phyloP scores from a whole-genome alignment of 1,140 invertebrate genomes.

The Habropoda laboriosa region DNA sequence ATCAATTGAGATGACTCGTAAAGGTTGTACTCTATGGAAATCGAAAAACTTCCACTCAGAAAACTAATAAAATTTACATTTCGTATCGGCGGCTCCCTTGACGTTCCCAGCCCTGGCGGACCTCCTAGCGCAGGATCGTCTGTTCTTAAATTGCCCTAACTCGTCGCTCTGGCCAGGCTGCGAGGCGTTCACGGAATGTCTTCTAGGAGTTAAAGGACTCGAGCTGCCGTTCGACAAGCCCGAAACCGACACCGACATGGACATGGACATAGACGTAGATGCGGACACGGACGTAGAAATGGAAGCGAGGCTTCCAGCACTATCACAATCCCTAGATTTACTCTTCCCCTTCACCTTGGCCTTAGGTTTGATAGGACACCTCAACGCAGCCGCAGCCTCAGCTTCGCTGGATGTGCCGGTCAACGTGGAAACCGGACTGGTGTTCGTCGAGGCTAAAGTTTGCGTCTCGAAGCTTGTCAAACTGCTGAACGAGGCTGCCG shows the following conservation, averaged over 20 bases:
- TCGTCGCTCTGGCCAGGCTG: constrained; percentile 85
- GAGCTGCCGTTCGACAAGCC: constrained; percentile 89
- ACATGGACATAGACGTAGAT: constrained; percentile 90
- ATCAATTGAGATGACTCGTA: no score
- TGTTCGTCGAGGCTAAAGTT: constrained; percentile 88
- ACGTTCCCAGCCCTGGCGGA: constrained; percentile 87
- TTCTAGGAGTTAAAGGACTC: constrained; percentile 88
- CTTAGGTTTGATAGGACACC: constrained; percentile 82
- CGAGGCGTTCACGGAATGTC: constrained; percentile 90
- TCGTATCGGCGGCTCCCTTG: constrained; percentile 83
- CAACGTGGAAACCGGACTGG: constrained; percentile 93
- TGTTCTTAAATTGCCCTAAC: constrained; percentile 86
- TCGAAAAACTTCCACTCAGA: no score
- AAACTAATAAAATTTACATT: constrained; percentile 80
- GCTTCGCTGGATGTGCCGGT: constrained; percentile 89
- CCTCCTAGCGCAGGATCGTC: constrained; percentile 87
- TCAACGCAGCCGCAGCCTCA: constrained; percentile 80
- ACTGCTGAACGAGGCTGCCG: constrained; percentile 86
- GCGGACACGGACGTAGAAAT: constrained; percentile 88
- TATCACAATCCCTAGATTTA: constrained; percentile 78
- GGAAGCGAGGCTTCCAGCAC: constrained; percentile 79
- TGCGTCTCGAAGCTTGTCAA: constrained; percentile 89
- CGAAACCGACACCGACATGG: constrained; percentile 88
- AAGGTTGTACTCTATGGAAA: no score
- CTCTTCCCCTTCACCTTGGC: constrained; percentile 72